Percentiles rank a stretch among this genome's conserved stretches.
Conservation (phyloP, 2,113 vertebrate genomes). For the Dendrocopos noguchii region DNA sequence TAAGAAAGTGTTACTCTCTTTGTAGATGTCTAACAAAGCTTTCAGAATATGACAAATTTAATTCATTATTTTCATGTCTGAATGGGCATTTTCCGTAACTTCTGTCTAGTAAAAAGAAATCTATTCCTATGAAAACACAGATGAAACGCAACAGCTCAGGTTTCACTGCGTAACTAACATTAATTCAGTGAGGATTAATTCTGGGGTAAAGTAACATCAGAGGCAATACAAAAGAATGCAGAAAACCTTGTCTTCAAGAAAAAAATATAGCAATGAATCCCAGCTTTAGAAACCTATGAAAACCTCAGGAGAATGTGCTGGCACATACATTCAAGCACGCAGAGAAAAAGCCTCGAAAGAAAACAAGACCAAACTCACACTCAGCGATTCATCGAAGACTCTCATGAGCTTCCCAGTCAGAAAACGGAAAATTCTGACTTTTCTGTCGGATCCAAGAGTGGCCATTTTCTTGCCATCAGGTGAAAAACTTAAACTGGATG, state of each 20-base stretch:
- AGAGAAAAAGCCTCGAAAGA: not conserved
- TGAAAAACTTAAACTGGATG: slow-evolving; percentile 92
- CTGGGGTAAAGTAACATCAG: not conserved
- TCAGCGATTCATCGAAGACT: slow-evolving; percentile 96
- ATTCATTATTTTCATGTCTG: not conserved
- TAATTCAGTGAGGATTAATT: not conserved
- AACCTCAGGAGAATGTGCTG: not conserved
- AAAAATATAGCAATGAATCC: not conserved
- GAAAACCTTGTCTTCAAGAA: not conserved
- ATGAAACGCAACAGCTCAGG: not conserved
- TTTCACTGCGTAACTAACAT: not conserved
- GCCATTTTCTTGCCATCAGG: slow-evolving; percentile 95
- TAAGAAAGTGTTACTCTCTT: not conserved
- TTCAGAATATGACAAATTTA: not conserved
- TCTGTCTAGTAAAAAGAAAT: not conserved
- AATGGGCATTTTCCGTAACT: not conserved
- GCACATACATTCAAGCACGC: not conserved
- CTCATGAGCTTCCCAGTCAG: slow-evolving; percentile 95
- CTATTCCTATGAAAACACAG: not conserved
- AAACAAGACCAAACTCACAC: slow-evolving; percentile 80
- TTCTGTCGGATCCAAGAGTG: slow-evolving; percentile 93
- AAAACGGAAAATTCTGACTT: slow-evolving; percentile 97
- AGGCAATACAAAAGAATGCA: not conserved
- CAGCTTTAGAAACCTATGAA: not conserved
- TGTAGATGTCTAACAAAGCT: not conserved